Evolutionary conservation across 2,888 invertebrate genomes (phyloP).

Genomic region (Dryococelus australis): DNA sequence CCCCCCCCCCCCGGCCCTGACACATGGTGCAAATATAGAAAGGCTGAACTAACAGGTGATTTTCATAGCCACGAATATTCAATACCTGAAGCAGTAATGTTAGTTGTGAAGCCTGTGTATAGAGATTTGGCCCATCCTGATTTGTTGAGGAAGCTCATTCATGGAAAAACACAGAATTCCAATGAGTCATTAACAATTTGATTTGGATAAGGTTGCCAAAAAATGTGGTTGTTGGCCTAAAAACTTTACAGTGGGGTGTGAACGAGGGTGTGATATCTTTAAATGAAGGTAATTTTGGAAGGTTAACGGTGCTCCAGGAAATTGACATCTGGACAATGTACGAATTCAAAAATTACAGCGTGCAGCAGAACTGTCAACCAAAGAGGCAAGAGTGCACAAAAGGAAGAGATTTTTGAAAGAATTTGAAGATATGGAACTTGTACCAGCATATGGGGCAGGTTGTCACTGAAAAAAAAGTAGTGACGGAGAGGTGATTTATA

Average conservation of each 20-base stretch:
- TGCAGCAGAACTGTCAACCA: too few relatives aligned
- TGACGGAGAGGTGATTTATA: background rate
- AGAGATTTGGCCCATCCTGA: too few relatives aligned
- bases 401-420: background rate
- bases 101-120: background rate
- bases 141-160: background rate
- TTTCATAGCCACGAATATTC: too few relatives aligned
- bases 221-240: slow-evolving; percentile 12
- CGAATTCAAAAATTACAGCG: background rate
- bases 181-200: slow-evolving; percentile 9
- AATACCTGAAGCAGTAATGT: background rate
- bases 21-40: slow-evolving; percentile 48
- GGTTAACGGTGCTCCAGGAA: background rate
- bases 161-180: slow-evolving; percentile 5
- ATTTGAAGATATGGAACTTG: slow-evolving; percentile 4
- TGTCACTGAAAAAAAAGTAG: background rate
- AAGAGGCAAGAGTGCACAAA: background rate
- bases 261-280: background rate
- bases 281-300: too few relatives aligned
- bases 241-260: slow-evolving; percentile 17
- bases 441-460: background rate
- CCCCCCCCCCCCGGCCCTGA: slow-evolving; percentile 47
- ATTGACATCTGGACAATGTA: background rate
- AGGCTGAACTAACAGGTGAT: background rate
- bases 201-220: slow-evolving; percentile 10